phyloP scores from a whole-genome alignment of 2,113 vertebrate genomes.

The Cryptotis parvus region DNA sequence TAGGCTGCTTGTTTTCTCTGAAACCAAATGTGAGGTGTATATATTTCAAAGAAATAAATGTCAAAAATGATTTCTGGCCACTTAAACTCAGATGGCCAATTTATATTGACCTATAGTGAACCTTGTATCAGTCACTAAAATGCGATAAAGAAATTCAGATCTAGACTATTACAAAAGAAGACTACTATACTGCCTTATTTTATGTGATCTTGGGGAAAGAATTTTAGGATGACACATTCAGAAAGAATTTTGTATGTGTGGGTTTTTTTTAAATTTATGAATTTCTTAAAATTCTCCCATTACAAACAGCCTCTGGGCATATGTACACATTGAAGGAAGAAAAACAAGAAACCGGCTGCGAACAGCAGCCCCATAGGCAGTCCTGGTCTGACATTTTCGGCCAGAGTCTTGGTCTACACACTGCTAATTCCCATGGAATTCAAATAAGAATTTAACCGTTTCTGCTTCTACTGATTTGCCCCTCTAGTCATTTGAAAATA shows the following conservation, averaged over 20 bases:
- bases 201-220: constrained; percentile 18
- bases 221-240: constrained; percentile 63
- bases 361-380: constrained; percentile 56
- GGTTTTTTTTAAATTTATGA: constrained; percentile 77
- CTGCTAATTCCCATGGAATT: constrained; percentile 67
- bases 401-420: constrained; percentile 38
- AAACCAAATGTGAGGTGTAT: constrained; percentile 54
- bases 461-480: neutral
- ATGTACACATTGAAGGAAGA: constrained; percentile 66
- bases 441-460: constrained; percentile 60
- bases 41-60: constrained; percentile 67
- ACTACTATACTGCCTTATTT: neutral
- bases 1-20: constrained; percentile 27
- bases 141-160: constrained; percentile 40
- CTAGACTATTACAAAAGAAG: constrained; percentile 23
- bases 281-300: constrained; percentile 79
- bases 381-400: constrained; percentile 60
- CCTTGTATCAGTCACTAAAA: neutral
- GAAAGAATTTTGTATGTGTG: constrained; percentile 66
- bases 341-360: constrained; percentile 68
- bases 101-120: neutral
- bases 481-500: constrained; percentile 60
- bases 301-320: constrained; percentile 72
- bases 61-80: neutral
- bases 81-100: constrained; percentile 19